Percentiles rank a stretch among this genome's conserved stretches.
phyloP scores from a whole-genome alignment of 23 tunicate genomes.

The Phallusia fumigata region DNA sequence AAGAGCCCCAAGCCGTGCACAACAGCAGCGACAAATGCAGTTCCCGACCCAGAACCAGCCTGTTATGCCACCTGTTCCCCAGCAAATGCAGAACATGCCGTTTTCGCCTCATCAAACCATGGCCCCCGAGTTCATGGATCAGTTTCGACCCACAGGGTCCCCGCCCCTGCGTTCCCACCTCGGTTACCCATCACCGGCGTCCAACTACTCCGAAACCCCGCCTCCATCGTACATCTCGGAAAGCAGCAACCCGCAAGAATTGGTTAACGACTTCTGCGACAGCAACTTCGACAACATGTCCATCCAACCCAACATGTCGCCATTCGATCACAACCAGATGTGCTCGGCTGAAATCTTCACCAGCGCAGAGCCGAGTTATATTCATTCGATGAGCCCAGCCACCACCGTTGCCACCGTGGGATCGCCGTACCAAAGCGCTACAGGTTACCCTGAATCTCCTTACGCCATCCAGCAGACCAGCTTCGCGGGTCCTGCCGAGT shows the following conservation, averaged over 20 bases:
- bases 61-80: background rate
- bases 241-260: background rate
- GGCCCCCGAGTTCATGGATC: background rate
- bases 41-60: background rate
- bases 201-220: background rate
- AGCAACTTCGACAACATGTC: background rate
- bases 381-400: background rate
- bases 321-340: slow-evolving; percentile 2
- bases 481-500: background rate
- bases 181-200: slow-evolving; percentile 7
- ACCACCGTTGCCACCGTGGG: background rate
- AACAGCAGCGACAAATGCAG: background rate
- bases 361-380: background rate
- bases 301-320: background rate
- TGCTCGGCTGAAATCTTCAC: background rate
- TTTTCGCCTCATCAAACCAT: background rate
- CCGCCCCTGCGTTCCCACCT: background rate
- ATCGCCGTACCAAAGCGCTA: background rate
- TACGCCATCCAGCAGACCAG: background rate
- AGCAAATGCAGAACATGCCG: background rate
- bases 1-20: background rate
- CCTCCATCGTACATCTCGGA: slow-evolving; percentile 17
- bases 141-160: background rate
- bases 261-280: background rate
- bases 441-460: background rate